Conservation (phyloP, 92 coral and sea anemone species). For the Hydrozoanthus gracilis region DNA sequence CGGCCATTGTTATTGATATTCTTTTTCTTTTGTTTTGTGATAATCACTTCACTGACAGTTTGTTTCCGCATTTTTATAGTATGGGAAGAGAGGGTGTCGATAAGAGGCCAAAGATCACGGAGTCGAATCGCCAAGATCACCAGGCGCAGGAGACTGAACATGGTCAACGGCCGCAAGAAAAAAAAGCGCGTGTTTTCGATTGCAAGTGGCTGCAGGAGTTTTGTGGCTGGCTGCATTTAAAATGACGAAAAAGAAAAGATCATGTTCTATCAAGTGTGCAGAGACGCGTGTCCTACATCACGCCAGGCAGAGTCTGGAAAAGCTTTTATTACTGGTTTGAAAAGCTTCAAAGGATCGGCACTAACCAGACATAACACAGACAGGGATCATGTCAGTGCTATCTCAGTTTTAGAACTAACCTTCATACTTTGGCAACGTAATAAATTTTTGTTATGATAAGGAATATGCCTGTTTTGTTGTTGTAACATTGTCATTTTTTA, state of each 20-base stretch:
- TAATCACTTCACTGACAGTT: too few relatives aligned
- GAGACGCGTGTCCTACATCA: constrained; percentile 1
- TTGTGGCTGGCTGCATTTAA: neutral
- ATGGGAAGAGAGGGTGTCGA: neutral
- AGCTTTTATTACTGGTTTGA: constrained; percentile 29
- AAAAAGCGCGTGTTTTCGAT: constrained; percentile 1
- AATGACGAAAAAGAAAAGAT: neutral
- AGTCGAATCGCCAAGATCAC: constrained; percentile 20
- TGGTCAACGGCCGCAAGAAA: neutral
- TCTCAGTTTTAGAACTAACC: neutral
- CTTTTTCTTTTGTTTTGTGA: constrained; percentile 14
- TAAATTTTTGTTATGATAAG: too few relatives aligned
- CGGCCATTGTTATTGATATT: constrained; percentile 34
- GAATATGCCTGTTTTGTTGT: too few relatives aligned
- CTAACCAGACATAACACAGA: constrained; percentile 2
- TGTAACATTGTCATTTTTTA: too few relatives aligned
- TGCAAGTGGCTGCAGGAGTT: constrained; percentile 4
- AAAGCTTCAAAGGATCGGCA: constrained; percentile 6
- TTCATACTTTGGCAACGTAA: too few relatives aligned
- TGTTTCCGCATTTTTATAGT: too few relatives aligned
- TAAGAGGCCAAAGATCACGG: constrained; percentile 8
- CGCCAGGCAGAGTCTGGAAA: constrained; percentile 18
- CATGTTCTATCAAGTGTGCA: constrained; percentile 25
- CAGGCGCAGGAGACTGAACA: constrained; percentile 27
- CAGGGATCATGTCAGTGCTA: constrained; percentile 13